These are phyloP conservation scores for Rhingia rostrata DNA, from an alignment of 2,888 invertebrate species.

Conservation along the genomic window DNA sequence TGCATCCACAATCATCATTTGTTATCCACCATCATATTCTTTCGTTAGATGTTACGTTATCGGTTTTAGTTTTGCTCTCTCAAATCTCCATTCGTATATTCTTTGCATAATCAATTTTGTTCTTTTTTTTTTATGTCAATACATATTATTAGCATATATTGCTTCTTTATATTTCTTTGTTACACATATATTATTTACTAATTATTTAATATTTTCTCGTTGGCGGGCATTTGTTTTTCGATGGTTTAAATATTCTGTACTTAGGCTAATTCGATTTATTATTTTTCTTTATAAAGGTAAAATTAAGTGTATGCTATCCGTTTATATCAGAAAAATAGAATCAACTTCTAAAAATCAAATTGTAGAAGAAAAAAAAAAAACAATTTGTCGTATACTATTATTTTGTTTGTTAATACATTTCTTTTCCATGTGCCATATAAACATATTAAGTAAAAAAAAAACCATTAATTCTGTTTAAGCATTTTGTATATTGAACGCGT, in stretches of 20 bases:
- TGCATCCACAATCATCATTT: no score
- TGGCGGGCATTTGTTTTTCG: constrained; percentile 2
- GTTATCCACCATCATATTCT: no score
- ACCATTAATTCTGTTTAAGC: constrained; percentile 4
- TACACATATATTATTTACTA: constrained; percentile 1
- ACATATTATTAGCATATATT: neutral
- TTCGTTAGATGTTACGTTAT: no score
- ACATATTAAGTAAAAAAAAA: neutral
- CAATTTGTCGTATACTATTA: constrained; percentile 5
- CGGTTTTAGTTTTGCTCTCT: neutral
- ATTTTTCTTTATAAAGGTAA: neutral
- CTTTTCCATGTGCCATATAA: constrained; percentile 64
- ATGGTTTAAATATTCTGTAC: constrained; percentile 30
- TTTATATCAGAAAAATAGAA: neutral
- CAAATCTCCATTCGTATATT: neutral
- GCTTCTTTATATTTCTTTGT: neutral
- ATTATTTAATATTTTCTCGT: neutral
- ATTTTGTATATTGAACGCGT: constrained; percentile 9
- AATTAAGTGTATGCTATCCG: no score
- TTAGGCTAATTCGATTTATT: constrained; percentile 34
- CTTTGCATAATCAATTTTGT: neutral
- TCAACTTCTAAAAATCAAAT: constrained; percentile 11
- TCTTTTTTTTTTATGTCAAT: neutral
- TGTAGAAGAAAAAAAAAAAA: constrained; percentile 5
- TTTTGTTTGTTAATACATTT: constrained; percentile 31